A percentile compares a stretch with the other conserved stretches of the same genome.
Conservation (phyloP, 2,113 vertebrate species). For the Sceloporus undulatus region DNA sequence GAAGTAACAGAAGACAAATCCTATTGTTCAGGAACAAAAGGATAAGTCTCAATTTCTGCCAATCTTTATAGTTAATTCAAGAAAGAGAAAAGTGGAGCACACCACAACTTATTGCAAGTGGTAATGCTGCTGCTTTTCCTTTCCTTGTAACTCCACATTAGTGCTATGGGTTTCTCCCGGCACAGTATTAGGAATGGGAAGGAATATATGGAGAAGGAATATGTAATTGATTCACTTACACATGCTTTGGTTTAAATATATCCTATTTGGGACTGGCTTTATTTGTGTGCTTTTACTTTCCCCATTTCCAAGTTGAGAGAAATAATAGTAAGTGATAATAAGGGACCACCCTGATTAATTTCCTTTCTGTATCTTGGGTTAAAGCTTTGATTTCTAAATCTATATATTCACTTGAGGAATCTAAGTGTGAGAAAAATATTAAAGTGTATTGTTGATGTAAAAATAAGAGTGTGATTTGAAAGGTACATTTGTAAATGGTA, state of each 20-base stretch:
- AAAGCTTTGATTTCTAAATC: background rate
- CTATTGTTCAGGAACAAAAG: constrained; percentile 20
- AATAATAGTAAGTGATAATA: background rate
- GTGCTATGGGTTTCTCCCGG: background rate
- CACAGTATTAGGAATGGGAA: background rate
- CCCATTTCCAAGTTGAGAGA: background rate
- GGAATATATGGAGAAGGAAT: background rate
- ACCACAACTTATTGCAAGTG: background rate
- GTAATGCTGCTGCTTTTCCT: background rate
- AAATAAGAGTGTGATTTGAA: background rate
- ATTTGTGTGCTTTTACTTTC: background rate
- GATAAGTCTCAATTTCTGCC: background rate
- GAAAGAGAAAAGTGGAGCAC: background rate
- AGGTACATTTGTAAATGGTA: background rate
- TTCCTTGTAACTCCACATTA: background rate
- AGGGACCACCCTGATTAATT: background rate
- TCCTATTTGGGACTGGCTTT: background rate
- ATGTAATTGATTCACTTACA: background rate
- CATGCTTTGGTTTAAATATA: background rate
- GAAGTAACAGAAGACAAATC: constrained; percentile 4
- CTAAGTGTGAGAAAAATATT: background rate
- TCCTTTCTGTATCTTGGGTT: background rate
- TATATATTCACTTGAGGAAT: background rate
- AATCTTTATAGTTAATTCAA: constrained; percentile 6
- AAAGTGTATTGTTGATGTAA: background rate